phyloP scores from a whole-genome alignment of 2,113 vertebrate genomes.

The Raja brachyura region DNA sequence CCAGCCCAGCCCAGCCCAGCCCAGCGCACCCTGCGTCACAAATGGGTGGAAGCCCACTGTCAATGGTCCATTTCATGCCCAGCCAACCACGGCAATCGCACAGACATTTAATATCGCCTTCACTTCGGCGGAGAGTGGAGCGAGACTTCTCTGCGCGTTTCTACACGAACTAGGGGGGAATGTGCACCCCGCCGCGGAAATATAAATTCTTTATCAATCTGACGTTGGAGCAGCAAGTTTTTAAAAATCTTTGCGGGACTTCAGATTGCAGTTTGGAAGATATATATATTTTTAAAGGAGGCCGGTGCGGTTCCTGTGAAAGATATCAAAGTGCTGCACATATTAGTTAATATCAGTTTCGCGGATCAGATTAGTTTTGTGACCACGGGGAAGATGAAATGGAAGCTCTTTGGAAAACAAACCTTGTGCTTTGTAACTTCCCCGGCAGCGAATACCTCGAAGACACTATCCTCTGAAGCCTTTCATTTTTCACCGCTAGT shows the following conservation, averaged over 20 bases:
- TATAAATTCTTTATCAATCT: background rate
- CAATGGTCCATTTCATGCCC: constrained; percentile 44
- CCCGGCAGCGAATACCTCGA: background rate
- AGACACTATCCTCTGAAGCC: background rate
- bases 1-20: background rate
- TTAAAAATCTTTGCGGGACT: too few species aligned
- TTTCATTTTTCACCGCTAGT: background rate
- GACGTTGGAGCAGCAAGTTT: background rate
- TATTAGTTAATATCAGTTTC: too few species aligned
- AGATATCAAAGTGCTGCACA: background rate
- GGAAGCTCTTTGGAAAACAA: background rate
- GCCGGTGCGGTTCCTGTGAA: background rate
- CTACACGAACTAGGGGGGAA: background rate
- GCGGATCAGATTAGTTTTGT: too few species aligned
- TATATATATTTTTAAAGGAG: background rate
- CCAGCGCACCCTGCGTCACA: constrained; percentile 31
- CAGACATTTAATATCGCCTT: background rate
- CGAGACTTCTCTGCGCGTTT: background rate
- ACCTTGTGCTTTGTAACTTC: background rate
- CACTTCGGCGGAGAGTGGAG: background rate
- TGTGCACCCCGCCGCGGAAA: too few species aligned
- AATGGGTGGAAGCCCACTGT: constrained; percentile 59
- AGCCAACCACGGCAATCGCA: constrained; percentile 36
- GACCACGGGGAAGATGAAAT: background rate
- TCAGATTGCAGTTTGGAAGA: background rate